Evolutionary conservation across 2,113 vertebrate species (phyloP).

Genomic region (Benthochromis sp.): DNA sequence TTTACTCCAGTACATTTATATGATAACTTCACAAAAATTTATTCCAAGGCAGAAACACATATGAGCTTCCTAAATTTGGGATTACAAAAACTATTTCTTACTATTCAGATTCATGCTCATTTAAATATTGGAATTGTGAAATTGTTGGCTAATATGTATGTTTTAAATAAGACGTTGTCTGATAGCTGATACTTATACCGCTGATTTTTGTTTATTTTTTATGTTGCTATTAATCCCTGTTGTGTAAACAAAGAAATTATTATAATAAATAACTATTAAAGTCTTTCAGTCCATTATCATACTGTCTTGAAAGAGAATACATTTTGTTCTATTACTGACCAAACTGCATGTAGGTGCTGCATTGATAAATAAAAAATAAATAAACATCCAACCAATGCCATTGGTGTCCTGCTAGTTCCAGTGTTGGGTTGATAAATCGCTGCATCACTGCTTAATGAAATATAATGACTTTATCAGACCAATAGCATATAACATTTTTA

Average conservation of each 20-base stretch:
- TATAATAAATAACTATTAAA: neutral
- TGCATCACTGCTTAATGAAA: neutral
- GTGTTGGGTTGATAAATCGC: neutral
- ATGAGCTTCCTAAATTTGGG: neutral
- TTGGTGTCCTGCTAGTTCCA: neutral
- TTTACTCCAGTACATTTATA: neutral
- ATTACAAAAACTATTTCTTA: neutral
- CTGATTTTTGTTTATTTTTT: neutral
- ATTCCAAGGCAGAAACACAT: neutral
- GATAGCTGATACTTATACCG: neutral
- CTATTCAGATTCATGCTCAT: neutral
- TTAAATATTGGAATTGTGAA: neutral
- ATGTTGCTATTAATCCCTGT: neutral
- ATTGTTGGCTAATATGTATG: neutral
- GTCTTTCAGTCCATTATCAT: neutral
- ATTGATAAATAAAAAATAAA: neutral
- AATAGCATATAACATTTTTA: neutral
- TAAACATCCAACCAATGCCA: neutral
- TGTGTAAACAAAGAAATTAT: neutral
- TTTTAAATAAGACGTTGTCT: neutral
- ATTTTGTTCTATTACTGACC: neutral
- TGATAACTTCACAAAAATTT: neutral
- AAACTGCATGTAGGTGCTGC: neutral
- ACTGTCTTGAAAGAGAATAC: neutral
- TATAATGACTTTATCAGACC: neutral